A percentile compares a stretch with the other conserved stretches of the same genome.
Conservation (phyloP, 2,113 vertebrate species). For the Hypocryptadius cinnamomeus region DNA sequence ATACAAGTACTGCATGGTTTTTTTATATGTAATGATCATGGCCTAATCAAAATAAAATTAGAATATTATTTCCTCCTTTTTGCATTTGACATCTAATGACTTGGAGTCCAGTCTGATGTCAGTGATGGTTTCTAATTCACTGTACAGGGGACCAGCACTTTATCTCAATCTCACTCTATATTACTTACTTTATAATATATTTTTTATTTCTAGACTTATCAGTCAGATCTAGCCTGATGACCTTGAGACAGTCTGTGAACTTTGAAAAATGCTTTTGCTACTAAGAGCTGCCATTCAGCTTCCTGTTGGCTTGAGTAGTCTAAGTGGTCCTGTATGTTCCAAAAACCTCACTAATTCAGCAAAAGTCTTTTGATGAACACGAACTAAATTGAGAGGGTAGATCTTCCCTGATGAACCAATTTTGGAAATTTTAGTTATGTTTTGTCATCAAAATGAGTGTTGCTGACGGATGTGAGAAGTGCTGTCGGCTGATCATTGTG, state of each 20-base stretch:
- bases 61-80: not conserved
- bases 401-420: slow-evolving; percentile 23
- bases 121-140: not conserved
- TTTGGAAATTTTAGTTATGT: slow-evolving; percentile 35
- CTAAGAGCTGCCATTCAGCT: not conserved
- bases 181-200: not conserved
- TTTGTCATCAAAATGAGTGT: slow-evolving; percentile 44
- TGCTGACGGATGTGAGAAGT: slow-evolving; percentile 43
- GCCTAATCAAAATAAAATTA: not conserved
- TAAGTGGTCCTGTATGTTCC: not conserved
- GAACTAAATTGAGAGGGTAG: not conserved
- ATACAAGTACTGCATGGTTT: fast-evolving
- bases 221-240: not conserved
- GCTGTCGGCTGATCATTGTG: slow-evolving; percentile 27
- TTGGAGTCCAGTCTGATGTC: not conserved
- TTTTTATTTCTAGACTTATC: not conserved
- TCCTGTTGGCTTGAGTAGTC: not conserved
- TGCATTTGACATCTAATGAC: not conserved
- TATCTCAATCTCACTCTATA: not conserved
- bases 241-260: not conserved
- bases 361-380: slow-evolving; percentile 23
- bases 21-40: not conserved
- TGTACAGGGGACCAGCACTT: not conserved
- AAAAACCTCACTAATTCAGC: slow-evolving; percentile 15
- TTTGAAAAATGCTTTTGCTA: not conserved